These are phyloP conservation scores for Pipa parva DNA, from an alignment of 2,113 vertebrate species.

Conservation along the genomic window DNA sequence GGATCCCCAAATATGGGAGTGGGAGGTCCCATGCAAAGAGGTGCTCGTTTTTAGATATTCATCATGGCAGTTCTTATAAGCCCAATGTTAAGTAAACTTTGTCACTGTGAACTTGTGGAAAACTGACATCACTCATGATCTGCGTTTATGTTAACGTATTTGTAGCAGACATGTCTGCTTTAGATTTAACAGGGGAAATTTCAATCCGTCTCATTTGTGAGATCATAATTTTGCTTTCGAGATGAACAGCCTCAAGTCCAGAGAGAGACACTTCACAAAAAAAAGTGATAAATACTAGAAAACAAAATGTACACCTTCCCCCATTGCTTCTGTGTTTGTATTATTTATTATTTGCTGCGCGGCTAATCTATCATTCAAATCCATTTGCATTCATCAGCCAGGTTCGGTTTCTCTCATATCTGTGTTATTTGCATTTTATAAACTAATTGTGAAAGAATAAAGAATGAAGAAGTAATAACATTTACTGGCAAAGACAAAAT, in stretches of 20 bases:
- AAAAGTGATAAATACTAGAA: constrained; percentile 36
- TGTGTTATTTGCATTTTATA: constrained; percentile 39
- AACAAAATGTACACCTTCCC: neutral
- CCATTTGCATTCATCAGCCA: constrained; percentile 36
- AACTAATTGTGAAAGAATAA: constrained; percentile 42
- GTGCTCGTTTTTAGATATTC: too few species aligned
- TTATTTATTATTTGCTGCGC: constrained; percentile 17
- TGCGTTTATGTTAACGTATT: constrained; percentile 7
- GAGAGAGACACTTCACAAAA: constrained; percentile 26
- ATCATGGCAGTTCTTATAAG: too few species aligned
- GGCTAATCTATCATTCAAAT: constrained; percentile 36
- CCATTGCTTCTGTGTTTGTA: neutral
- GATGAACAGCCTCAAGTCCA: constrained; percentile 28
- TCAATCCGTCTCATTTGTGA: constrained; percentile 9
- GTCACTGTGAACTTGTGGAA: too few species aligned
- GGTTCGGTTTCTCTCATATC: constrained; percentile 24
- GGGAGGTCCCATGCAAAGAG: too few species aligned
- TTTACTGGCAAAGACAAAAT: constrained; percentile 32
- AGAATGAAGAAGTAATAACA: constrained; percentile 40
- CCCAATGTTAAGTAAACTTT: too few species aligned
- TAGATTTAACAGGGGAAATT: neutral
- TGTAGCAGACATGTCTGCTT: neutral
- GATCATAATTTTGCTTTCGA: constrained; percentile 29
- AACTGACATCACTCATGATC: neutral
- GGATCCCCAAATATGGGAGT: too few species aligned